Evolutionary conservation across 2,113 vertebrate genomes (phyloP), one percentile per base, ranked within the genome.

Genomic region (Cyanoramphus novaezelandiae): DNA sequence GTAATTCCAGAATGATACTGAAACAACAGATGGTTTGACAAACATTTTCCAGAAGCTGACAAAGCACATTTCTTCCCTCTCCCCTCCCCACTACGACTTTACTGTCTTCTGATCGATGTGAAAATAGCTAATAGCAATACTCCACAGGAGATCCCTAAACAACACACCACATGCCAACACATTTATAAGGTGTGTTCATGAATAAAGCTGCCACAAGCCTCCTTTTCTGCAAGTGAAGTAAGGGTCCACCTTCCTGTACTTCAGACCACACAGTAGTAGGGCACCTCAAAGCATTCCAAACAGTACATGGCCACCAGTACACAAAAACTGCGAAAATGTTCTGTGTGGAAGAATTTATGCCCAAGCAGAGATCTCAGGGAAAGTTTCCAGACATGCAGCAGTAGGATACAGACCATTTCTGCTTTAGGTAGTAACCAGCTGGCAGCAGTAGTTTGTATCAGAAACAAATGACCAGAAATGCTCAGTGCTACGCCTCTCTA

Each of bases 221-320:
- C 25, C 43, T 65, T 33, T 74, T 43, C 86, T 44, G 28, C 49
- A 87, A 6, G 43, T 10, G 49, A 41, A 69, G 18, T 2, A 25
- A 31, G 41, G 27, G 7, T 27, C 15, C 28, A 3, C 10, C 18
- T 65, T 59, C 80, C 49, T 10, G 47, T 16, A 43, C 55, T 55
- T 60, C 41, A 47, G 23, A 33, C 13, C 57, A 31, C 0, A 2
- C 25, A 33, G 27, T 18, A 19, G 5, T 10, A 18, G 33, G 6
- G 10, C 53, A 60, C 6, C 68, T 27, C 49, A 39, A 11, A 88
- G 8, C 59, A 63, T 9, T 59, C 68, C 64, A 53, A 13, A 11
- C 10, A 31, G 7, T 2, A 5, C 17, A 0, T 6, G 47, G 43
- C 20, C 59, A 69, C 1, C 49, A 43, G n/a, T 0, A 23, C 17